Conservation (phyloP, 2,888 invertebrate genomes). For the Caenorhabditis afra region DNA sequence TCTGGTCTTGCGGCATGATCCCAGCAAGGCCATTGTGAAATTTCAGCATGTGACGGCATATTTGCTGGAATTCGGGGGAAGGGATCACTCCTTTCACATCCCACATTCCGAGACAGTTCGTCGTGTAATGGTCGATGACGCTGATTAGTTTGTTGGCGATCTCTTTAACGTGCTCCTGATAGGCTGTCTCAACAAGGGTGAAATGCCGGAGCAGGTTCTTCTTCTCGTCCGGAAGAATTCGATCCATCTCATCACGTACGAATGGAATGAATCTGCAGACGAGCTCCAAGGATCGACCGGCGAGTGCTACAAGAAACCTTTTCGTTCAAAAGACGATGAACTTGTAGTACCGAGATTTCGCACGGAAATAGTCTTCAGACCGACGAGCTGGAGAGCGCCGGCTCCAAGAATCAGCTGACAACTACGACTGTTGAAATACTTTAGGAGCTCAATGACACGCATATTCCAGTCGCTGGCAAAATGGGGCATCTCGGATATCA, state of each 20-base stretch:
- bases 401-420: slow-evolving; percentile 96
- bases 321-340: too few species aligned
- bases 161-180: slow-evolving; percentile 91
- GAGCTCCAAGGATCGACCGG: slow-evolving; percentile 83
- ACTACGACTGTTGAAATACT: slow-evolving; percentile 83
- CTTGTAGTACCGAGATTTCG: slow-evolving; percentile 87
- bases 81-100: slow-evolving; percentile 93
- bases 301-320: slow-evolving; percentile 81
- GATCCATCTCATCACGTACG: slow-evolving; percentile 67
- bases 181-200: slow-evolving; percentile 76
- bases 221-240: slow-evolving; percentile 64
- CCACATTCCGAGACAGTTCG: slow-evolving; percentile 89
- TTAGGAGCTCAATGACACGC: slow-evolving; percentile 83
- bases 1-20: slow-evolving; percentile 74
- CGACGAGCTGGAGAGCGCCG: slow-evolving; percentile 94
- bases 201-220: slow-evolving; percentile 74
- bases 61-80: slow-evolving; percentile 85
- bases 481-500: slow-evolving; percentile 87
- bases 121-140: slow-evolving; percentile 91
- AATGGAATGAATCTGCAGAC: slow-evolving; percentile 83
- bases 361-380: slow-evolving; percentile 90
- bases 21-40: slow-evolving; percentile 78
- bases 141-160: slow-evolving; percentile 92
- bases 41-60: slow-evolving; percentile 85
- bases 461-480: slow-evolving; percentile 67